These are phyloP conservation scores for Dichetophora obliterata DNA, from an alignment of 2,888 invertebrate genomes.

Conservation along the genomic window DNA sequence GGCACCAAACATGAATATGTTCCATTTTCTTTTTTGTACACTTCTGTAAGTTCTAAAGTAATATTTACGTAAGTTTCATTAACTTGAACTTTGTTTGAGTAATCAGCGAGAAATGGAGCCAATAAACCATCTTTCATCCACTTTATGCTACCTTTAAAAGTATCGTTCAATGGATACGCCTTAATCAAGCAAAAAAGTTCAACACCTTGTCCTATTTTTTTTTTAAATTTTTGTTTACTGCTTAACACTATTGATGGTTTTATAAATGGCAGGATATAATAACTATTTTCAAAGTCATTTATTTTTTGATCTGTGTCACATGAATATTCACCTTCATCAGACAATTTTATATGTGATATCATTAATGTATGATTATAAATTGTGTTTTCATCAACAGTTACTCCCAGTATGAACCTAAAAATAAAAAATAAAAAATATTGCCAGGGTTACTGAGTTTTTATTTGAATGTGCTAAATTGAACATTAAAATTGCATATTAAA, in stretches of 20 bases:
- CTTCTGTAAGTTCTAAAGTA: constrained; percentile 73
- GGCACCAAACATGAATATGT: constrained; percentile 74
- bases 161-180: constrained; percentile 73
- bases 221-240: constrained; percentile 69
- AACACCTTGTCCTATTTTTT: constrained; percentile 72
- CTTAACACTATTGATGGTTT: constrained; percentile 68
- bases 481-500: no score
- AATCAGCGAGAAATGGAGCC: constrained; percentile 65
- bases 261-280: constrained; percentile 64
- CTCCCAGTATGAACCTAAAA: no score
- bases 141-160: constrained; percentile 59
- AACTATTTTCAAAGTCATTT: constrained; percentile 57
- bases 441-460: no score
- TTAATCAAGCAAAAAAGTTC: constrained; percentile 73
- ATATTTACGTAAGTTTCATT: constrained; percentile 75
- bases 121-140: constrained; percentile 73
- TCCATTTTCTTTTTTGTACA: constrained; percentile 81
- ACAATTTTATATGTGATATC: constrained; percentile 72
- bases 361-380: constrained; percentile 68
- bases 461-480: no score
- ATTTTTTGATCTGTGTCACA: constrained; percentile 70
- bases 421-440: no score
- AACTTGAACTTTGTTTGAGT: constrained; percentile 65
- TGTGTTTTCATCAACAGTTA: constrained; percentile 59
- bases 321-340: constrained; percentile 75